Evolutionary conservation across 2,888 invertebrate species (phyloP).

Genomic region (Catocala sponsa): DNA sequence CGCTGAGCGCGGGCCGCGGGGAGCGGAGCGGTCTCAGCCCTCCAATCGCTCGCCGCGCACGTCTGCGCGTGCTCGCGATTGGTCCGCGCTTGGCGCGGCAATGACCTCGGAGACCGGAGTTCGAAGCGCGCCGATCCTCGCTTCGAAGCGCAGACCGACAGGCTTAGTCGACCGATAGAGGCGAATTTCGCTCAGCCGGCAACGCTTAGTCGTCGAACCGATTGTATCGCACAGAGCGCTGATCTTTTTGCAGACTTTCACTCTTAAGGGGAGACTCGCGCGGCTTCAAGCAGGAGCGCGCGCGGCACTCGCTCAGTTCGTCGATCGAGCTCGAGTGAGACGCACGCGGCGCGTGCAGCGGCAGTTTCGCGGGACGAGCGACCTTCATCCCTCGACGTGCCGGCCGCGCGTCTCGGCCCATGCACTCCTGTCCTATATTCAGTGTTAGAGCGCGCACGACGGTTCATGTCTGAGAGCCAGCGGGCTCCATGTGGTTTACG

Average conservation of each 20-base stretch:
- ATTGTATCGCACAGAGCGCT: conserved; percentile 85
- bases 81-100: conserved; percentile 90
- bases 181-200: conserved; percentile 82
- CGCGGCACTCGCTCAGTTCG: conserved; percentile 85
- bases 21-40: conserved; percentile 73
- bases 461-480: conserved; percentile 60
- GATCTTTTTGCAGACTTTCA: conserved; percentile 89
- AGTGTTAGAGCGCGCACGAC: conserved; percentile 69
- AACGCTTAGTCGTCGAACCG: conserved; percentile 73
- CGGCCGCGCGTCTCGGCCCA: conserved; percentile 69
- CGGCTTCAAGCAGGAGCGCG: conserved; percentile 78
- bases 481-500: conserved; percentile 78
- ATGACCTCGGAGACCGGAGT: conserved; percentile 95
- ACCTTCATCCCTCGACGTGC: conserved; percentile 84
- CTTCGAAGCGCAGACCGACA: conserved; percentile 84
- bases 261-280: conserved; percentile 84
- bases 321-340: conserved; percentile 87
- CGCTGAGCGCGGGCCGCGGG: conserved; percentile 72
- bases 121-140: conserved; percentile 93
- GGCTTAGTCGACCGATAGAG: conserved; percentile 83
- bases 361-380: conserved; percentile 67
- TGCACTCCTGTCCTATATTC: conserved; percentile 81
- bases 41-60: conserved; percentile 81
- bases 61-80: conserved; percentile 84
- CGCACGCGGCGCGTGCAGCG: conserved; percentile 83